A percentile compares a stretch with the other conserved stretches of the same genome.
phyloP scores from a whole-genome alignment of 2,888 invertebrate species.

The Conomelus anceps region DNA sequence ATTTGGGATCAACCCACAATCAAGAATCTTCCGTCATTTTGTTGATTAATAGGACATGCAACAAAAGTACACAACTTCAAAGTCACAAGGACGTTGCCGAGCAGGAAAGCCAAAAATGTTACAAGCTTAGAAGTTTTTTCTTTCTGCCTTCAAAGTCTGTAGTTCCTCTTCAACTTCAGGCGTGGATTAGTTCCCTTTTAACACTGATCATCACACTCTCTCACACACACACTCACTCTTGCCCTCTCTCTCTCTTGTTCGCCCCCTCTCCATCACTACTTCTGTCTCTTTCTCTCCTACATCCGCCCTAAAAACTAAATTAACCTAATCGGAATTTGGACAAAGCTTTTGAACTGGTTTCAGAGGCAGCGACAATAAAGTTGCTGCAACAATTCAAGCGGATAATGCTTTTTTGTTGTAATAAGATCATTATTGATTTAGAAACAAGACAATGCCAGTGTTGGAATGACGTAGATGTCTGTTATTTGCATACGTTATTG shows the following conservation, averaged over 20 bases:
- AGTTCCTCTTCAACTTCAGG: too few relatives aligned
- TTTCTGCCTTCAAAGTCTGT: neutral
- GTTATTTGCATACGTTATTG: neutral
- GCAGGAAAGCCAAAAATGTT: neutral
- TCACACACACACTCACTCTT: neutral
- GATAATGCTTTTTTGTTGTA: neutral
- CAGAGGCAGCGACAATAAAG: too few relatives aligned
- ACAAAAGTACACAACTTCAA: neutral
- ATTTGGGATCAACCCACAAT: neutral
- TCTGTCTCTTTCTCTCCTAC: neutral
- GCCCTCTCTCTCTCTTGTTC: neutral
- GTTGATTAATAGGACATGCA: neutral
- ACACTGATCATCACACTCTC: too few relatives aligned
- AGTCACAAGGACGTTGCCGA: neutral
- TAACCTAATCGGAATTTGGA: neutral
- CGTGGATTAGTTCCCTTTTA: too few relatives aligned
- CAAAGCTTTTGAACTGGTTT: neutral
- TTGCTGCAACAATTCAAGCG: neutral
- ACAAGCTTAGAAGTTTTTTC: neutral
- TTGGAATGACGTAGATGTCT: neutral
- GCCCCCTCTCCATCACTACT: neutral
- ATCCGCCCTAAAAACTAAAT: neutral
- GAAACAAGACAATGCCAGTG: neutral
- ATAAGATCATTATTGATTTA: neutral
- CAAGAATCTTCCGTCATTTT: neutral